Evolutionary conservation across 2,888 invertebrate species (phyloP), one percentile per base, ranked within the genome.

Genomic region (Andrena praecox): DNA sequence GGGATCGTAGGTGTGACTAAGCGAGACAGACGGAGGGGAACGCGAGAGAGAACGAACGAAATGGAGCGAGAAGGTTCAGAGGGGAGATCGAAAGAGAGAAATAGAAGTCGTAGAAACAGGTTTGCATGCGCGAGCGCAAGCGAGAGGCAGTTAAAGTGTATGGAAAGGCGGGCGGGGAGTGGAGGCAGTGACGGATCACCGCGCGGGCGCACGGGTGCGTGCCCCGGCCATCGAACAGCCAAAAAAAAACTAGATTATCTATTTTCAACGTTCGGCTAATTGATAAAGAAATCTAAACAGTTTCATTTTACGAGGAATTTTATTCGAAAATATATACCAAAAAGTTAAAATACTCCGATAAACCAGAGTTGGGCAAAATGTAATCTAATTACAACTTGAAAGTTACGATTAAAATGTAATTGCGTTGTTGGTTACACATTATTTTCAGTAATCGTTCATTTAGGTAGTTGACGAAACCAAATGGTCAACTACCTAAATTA

Each of bases 1-100:
- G 16, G 48, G 56, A 62, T 59, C 73, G 84, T 84, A 84, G 76
- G 84, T 79, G 79, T 66, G 76, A 80, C 60, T 59, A 82, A 82
- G 87, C 42, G 86, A 84, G 87, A 81, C 35, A 52, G 42, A 72
- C 60, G 52, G 63, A 75, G 63, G 74, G 62, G 69, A 79, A 77
- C 59, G 72, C 50, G 64, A 75, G 62, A 50, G 64, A 75, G 64
- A 77, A 77, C 62, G 79, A 68, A 70, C 42, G 70, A 63, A 64
- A 84, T 27, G 71, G 63, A 64, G 56, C 27, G 63, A 68, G 67
- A 71, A 20, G 50, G 7, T 7, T 56, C 56, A 1, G 0, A 3
- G 24, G 56, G 52, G 24, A 5, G 70, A 24, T 24, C 16, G 56
- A 7, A 20, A 16, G 20, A 70, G 27, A 10, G 72, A 67, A 31